phyloP scores from a whole-genome alignment of 2,113 vertebrate genomes.

The Poicephalus gulielmi region DNA sequence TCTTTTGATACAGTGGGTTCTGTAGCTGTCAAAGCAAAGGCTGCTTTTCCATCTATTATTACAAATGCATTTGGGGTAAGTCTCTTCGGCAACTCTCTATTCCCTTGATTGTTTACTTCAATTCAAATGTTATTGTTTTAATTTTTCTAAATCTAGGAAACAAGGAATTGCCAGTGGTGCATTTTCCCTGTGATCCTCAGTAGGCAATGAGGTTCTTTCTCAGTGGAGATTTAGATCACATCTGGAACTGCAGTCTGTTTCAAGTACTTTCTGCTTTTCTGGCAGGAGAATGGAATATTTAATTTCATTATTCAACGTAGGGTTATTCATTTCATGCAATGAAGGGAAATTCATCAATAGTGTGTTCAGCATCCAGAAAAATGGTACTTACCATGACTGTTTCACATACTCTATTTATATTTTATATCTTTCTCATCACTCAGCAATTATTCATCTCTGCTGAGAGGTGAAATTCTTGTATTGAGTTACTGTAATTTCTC shows the following conservation, averaged over 20 bases:
- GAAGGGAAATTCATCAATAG: conserved; percentile 42
- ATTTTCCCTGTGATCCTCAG: neutral
- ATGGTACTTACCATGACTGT: conserved; percentile 24
- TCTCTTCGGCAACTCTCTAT: neutral
- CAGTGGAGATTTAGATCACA: conserved; percentile 21
- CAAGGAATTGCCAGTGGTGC: neutral
- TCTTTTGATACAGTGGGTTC: conserved; percentile 41
- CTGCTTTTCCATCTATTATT: conserved; percentile 20
- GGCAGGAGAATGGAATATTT: conserved; percentile 51
- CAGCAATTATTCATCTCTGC: conserved; percentile 37
- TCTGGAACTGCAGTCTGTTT: conserved; percentile 36
- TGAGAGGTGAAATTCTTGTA: conserved; percentile 23
- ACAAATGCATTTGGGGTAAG: conserved; percentile 21
- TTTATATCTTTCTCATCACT: conserved; percentile 60
- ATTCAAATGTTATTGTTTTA: neutral
- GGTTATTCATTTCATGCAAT: conserved; percentile 37
- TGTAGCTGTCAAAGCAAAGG: conserved; percentile 46
- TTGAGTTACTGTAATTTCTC: conserved; percentile 29
- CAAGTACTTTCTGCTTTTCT: conserved; percentile 44
- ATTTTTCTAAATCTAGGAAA: conserved; percentile 15
- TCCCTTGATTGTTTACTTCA: conserved; percentile 42
- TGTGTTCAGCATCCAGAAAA: conserved; percentile 47
- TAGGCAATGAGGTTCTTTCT: conserved; percentile 4
- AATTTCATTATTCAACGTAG: conserved; percentile 38
- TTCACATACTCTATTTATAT: conserved; percentile 61